Base-by-base conservation (phyloP, 2,888 invertebrate species). In the Pyrgus malvae region DNA sequence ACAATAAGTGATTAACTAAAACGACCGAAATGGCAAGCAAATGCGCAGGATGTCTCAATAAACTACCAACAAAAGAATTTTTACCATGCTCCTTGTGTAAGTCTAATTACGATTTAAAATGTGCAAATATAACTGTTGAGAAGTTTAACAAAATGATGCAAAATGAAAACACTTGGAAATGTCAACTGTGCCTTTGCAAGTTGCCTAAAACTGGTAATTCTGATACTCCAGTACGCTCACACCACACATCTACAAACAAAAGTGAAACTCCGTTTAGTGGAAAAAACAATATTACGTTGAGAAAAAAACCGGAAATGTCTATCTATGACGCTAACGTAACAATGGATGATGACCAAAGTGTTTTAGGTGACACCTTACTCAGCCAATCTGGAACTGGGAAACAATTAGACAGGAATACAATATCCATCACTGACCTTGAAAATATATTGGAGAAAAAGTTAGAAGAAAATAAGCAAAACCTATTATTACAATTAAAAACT, bases 81-180 rank as follows among this genome's bases (percentile, higher is more conserved):
- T 37, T 37, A 37, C 16, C n/a, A 37, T 37, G 37, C 16, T 37
- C 37, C 2, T n/a, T 37, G 16, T 37, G 37, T 17, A 37, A 37
- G 16, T 37, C 14, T 37, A 37, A 37, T 37, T 37, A 37, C 16
- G 37, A 37, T 9, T 14, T 37, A 9, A 37, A 37, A 37, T 37
- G 17, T 3, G 17, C 17, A 37, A 14, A 14, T 37, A 9, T 17
- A 17, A 16, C 37, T 17, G 9, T 17, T 16, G 37, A 37, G 37
- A n/a, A 37, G 37, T 37, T 17, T 37, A 9, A 37, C 37, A 37
- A 37, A 37, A 37, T 37, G 7, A 37, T 37, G 37, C 37, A 9
- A 3, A 37, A 12, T 16, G 37, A 37, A 4, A 37, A 37, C 1
- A 17, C 37, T 9, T 37, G 37, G 37, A 37, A 37, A 37, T 37